phyloP scores from a whole-genome alignment of 2,113 vertebrate genomes.

The Spheniscus mendiculus region DNA sequence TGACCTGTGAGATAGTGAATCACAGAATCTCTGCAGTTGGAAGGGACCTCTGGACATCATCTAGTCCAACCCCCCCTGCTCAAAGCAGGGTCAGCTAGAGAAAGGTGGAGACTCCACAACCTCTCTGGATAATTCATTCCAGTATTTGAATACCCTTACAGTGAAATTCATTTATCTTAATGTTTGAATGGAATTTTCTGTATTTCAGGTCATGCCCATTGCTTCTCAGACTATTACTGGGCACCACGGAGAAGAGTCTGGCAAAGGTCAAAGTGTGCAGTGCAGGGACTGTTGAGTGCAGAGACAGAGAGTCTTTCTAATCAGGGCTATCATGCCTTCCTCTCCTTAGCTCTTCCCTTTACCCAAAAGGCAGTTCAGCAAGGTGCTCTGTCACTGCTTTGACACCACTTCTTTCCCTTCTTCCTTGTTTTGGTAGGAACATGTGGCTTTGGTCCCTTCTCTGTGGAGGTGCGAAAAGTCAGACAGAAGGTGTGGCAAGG shows the following conservation, averaged over 20 bases:
- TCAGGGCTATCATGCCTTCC: fast-evolving
- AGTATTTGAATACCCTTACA: background rate
- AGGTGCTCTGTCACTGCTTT: background rate
- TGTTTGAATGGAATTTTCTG: background rate
- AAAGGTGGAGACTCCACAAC: background rate
- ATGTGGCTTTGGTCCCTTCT: background rate
- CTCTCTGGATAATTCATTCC: background rate
- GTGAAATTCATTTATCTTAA: background rate
- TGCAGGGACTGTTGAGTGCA: background rate
- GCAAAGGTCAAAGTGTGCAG: background rate
- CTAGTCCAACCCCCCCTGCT: fast-evolving
- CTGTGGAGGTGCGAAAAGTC: background rate
- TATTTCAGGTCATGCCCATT: background rate
- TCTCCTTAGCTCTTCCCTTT: background rate
- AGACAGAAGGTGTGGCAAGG: background rate
- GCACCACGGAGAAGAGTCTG: background rate
- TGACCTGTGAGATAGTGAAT: background rate
- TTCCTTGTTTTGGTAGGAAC: background rate
- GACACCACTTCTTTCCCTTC: background rate
- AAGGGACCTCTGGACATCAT: background rate
- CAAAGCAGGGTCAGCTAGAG: background rate
- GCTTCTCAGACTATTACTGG: background rate
- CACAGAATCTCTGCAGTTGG: background rate
- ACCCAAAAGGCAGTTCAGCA: background rate
- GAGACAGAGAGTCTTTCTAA: background rate